phyloP scores from a whole-genome alignment of 64 coral and sea anemone species.

The Dendronephthya gigantea region DNA sequence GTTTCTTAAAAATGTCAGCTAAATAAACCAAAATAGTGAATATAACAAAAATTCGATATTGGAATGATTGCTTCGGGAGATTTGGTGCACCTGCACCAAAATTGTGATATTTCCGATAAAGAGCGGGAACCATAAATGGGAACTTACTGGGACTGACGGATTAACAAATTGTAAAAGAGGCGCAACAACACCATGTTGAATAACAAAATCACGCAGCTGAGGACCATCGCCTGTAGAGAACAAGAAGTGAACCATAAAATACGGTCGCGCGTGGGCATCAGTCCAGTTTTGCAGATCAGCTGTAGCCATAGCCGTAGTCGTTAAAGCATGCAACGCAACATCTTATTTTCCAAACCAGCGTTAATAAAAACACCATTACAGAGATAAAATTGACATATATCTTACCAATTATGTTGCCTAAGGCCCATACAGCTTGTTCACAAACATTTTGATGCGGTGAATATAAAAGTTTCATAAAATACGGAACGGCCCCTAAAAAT shows the following conservation, averaged over 20 bases:
- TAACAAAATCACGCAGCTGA: conserved; percentile 80
- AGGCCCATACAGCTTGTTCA: conserved; percentile 96
- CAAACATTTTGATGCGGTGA: conserved; percentile 89
- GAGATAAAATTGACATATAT: background rate
- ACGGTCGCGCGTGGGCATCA: too few species aligned
- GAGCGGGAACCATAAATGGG: background rate
- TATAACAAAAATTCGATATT: too few species aligned
- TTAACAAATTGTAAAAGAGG: conserved; percentile 94
- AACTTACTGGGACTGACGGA: conserved; percentile 92
- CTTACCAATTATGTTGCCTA: conserved; percentile 96
- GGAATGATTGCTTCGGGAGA: too few species aligned
- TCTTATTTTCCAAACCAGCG: too few species aligned
- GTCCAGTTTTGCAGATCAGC: too few species aligned
- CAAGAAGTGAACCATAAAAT: background rate
- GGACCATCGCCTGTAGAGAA: conserved; percentile 81
- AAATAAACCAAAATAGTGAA: background rate
- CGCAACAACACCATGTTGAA: conserved; percentile 75
- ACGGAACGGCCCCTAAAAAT: conserved; percentile 52
- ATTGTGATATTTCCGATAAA: too few species aligned
- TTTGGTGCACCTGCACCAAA: too few species aligned
- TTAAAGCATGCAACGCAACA: too few species aligned
- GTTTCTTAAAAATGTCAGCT: conserved; percentile 96
- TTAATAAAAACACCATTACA: too few species aligned
- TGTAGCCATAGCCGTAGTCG: too few species aligned
- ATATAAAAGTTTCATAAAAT: conserved; percentile 74